Conservation (phyloP, 2,888 invertebrate genomes). For the Acrocyrtus sp. region DNA sequence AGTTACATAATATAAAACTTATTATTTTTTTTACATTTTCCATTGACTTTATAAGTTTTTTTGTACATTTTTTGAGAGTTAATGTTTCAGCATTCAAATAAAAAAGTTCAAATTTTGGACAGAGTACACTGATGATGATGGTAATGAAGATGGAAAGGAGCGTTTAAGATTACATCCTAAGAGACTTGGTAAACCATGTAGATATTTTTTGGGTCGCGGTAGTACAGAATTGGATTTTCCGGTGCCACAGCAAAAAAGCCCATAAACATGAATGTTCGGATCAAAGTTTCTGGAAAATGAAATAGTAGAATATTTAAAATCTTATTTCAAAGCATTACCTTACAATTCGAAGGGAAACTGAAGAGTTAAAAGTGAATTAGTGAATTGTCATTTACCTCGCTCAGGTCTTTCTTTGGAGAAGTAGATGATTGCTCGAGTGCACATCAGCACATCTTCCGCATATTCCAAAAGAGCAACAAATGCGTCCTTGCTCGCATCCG, state of each 20-base stretch:
- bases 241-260: constrained; percentile 91
- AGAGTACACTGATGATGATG: no score
- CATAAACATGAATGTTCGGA: constrained; percentile 97
- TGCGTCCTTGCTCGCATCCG: constrained; percentile 94
- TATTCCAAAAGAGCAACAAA: constrained; percentile 94
- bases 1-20: no score
- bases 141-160: no score
- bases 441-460: constrained; percentile 91
- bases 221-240: constrained; percentile 77
- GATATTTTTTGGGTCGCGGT: constrained; percentile 75
- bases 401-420: constrained; percentile 86
- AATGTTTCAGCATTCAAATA: no score
- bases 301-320: constrained; percentile 25
- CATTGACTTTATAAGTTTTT: background rate
- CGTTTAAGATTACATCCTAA: background rate
- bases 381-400: constrained; percentile 70
- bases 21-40: background rate
- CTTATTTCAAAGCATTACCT: background rate
- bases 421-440: constrained; percentile 82
- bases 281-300: constrained; percentile 75
- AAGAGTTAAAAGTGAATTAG: constrained; percentile 4
- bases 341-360: background rate
- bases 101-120: no score
- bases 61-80: background rate
- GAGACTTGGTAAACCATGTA: constrained; percentile 72